A percentile compares a stretch with the other conserved stretches of the same genome.
Conservation (phyloP, 2,888 invertebrate species). For the Idaea dimidiata region DNA sequence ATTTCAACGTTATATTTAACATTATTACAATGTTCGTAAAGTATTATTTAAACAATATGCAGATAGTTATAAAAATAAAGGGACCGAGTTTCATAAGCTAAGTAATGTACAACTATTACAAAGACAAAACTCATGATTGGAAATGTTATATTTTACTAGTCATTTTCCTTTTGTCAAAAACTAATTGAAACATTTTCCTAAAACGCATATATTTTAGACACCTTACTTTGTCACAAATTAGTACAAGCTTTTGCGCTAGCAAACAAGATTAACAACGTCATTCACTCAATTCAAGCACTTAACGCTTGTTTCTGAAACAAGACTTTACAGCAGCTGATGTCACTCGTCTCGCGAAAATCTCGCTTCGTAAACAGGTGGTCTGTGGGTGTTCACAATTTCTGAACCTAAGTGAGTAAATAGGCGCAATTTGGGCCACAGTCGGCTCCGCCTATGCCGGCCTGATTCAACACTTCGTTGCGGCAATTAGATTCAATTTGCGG, state of each 20-base stretch:
- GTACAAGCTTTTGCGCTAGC: constrained; percentile 7
- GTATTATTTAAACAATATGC: too few relatives aligned
- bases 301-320: constrained; percentile 28
- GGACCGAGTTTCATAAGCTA: background rate
- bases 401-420: constrained; percentile 74
- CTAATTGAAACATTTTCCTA: background rate
- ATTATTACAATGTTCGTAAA: background rate
- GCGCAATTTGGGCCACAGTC: constrained; percentile 69
- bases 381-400: constrained; percentile 63
- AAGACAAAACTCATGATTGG: background rate
- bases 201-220: background rate
- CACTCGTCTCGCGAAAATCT: constrained; percentile 47
- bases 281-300: constrained; percentile 27
- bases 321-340: constrained; percentile 48
- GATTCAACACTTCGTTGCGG: constrained; percentile 78
- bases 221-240: background rate
- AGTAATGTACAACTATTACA: background rate
- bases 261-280: constrained; percentile 18
- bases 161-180: background rate
- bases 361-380: constrained; percentile 66
- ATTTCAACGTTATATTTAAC: background rate
- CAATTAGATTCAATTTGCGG: constrained; percentile 78
- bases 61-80: background rate
- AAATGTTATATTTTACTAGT: background rate
- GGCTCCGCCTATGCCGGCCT: constrained; percentile 56